Percentiles rank a stretch among this genome's conserved stretches.
These are phyloP conservation scores for Chrysemys picta DNA, from an alignment of 2,113 vertebrate species.

Conservation along the genomic window DNA sequence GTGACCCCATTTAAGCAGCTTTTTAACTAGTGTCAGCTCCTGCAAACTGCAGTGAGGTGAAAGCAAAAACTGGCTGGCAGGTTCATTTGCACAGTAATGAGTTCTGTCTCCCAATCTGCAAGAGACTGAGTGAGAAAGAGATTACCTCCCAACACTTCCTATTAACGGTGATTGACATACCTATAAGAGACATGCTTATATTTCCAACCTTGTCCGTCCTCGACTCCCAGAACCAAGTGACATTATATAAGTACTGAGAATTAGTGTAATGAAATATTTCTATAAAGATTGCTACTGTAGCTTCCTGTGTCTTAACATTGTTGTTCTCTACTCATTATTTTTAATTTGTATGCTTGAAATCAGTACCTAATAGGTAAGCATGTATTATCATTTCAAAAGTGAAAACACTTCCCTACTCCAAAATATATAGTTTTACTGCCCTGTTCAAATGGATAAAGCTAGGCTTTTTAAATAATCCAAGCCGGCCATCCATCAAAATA, in stretches of 20 bases:
- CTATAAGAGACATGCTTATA: conserved; percentile 46
- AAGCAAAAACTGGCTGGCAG: conserved; percentile 57
- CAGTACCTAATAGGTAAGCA: background rate
- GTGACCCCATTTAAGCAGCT: conserved; percentile 49
- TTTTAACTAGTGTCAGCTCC: conserved; percentile 59
- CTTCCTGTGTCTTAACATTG: background rate
- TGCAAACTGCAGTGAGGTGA: conserved; percentile 51
- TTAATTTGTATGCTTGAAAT: background rate
- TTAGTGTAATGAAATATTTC: conserved; percentile 15
- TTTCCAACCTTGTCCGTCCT: conserved; percentile 28
- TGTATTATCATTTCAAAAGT: background rate
- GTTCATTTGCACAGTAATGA: conserved; percentile 82
- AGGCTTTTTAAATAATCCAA: background rate
- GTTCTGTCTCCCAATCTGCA: conserved; percentile 64
- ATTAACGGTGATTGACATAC: conserved; percentile 77
- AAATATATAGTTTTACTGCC: background rate
- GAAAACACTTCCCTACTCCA: background rate
- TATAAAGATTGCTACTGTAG: background rate
- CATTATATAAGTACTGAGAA: conserved; percentile 40
- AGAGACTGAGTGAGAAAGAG: conserved; percentile 63
- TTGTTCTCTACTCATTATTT: conserved; percentile 7
- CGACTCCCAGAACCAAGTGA: conserved; percentile 1
- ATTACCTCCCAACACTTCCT: conserved; percentile 71
- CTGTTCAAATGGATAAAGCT: background rate
- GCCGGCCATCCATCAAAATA: background rate